These are phyloP conservation scores for Cyrtorhinus lividipennis DNA, from an alignment of 1,140 invertebrate genomes.

Conservation along the genomic window DNA sequence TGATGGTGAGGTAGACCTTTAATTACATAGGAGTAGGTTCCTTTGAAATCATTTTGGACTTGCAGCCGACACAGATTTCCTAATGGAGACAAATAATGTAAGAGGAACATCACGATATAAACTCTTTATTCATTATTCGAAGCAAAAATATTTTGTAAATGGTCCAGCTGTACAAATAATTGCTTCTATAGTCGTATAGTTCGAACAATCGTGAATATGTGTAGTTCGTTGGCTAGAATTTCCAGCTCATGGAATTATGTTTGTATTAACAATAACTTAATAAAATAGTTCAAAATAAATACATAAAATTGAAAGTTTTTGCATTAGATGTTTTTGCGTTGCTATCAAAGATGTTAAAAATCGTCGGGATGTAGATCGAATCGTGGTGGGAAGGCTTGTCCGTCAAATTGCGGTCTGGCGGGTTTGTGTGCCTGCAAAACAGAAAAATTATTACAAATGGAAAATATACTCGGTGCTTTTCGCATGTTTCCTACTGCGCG, in stretches of 20 bases:
- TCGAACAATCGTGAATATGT: constrained; percentile 17
- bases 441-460: constrained; percentile 23
- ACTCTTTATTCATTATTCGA: constrained; percentile 9
- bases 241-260: constrained; percentile 19
- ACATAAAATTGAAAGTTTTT: constrained; percentile 13
- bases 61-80: too few relatives aligned
- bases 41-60: too few relatives aligned
- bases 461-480: not conserved
- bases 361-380: constrained; percentile 74
- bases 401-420: constrained; percentile 59
- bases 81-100: not conserved
- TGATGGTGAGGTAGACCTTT: too few relatives aligned
- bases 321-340: constrained; percentile 13
- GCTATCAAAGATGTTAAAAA: constrained; percentile 19
- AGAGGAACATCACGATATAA: not conserved
- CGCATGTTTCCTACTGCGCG: constrained; percentile 14
- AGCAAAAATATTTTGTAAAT: constrained; percentile 9
- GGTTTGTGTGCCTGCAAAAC: constrained; percentile 52
- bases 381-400: constrained; percentile 73
- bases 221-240: constrained; percentile 13
- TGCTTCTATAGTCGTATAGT: constrained; percentile 13
- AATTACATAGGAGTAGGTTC: too few relatives aligned
- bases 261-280: constrained; percentile 15
- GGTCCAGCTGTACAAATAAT: constrained; percentile 9
- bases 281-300: constrained; percentile 18